Evolutionary conservation across 2,113 vertebrate species (phyloP), one percentile per base, ranked within the genome.

Genomic region (Eretmochelys imbricata): DNA sequence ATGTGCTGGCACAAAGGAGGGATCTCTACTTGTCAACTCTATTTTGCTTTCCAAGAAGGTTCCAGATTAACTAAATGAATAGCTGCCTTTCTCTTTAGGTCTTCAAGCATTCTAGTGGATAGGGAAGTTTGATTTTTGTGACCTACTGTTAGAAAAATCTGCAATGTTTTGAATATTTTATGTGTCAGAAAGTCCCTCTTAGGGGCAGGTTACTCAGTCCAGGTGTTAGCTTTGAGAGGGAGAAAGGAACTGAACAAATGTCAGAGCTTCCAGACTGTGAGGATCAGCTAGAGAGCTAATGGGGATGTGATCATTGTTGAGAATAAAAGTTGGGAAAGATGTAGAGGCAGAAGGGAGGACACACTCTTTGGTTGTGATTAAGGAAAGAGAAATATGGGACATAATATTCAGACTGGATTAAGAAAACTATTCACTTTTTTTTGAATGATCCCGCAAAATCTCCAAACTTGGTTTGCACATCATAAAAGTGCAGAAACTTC

Each of bases 341-440:
- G 12, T 27, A 78, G 85, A 19, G 22, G 25, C 29, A 35, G 59
- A 62, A 49, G n/a, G 24, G 46, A 91, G 22, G 48, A 91, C 87
- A 83, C 80, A 35, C 20, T 75, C n/a, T 75, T 20, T 42, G n/a
- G 22, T 42, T 20, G n/a, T 24, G 69, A 75, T 10, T 75, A 42
- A 75, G 59, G 59, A 16, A 75, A 11, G 69, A 42, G 38, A 75
- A 75, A 75, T 20, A 75, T 42, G 69, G 38, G 10, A 42, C 10
- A 69, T 38, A 72, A 38, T 72, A 57, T 57, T 90, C 46, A 50
- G 38, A 91, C 87, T 42, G 3, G 13, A 20, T 62, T 93, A 42
- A 80, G 24, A 57, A 87, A 69, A 5, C 81, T 1, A 8, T n/a
- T 49, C 1, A 7, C 13, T 7, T 29, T 3, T 0, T 3, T 0